Conservation (phyloP, 2,113 vertebrate genomes). For the Aepyceros melampus region DNA sequence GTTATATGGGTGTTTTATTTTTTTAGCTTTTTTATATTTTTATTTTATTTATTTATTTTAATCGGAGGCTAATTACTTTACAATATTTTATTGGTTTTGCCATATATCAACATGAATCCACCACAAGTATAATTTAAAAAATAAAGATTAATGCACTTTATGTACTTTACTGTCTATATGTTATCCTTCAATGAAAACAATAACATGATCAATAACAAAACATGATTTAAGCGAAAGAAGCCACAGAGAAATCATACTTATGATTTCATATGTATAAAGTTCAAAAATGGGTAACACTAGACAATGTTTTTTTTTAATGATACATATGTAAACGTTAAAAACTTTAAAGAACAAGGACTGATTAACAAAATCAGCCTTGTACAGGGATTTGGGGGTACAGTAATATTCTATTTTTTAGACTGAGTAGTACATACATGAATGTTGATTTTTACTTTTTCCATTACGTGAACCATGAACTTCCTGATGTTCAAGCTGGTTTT, state of each 20-base stretch:
- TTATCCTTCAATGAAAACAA: not conserved
- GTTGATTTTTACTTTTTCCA: not conserved
- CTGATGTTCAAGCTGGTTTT: too few relatives aligned
- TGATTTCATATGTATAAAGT: not conserved
- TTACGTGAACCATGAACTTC: not conserved
- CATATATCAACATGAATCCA: too few relatives aligned
- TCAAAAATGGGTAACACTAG: not conserved
- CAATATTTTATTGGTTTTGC: too few relatives aligned
- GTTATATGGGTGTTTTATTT: not conserved
- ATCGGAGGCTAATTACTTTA: too few relatives aligned
- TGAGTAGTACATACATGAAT: not conserved
- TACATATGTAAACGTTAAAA: not conserved
- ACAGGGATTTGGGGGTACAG: not conserved
- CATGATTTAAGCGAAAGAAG: not conserved
- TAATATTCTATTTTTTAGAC: not conserved
- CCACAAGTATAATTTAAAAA: not conserved
- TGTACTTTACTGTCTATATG: not conserved
- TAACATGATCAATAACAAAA: not conserved
- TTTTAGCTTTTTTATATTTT: too few relatives aligned
- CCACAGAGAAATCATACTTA: not conserved
- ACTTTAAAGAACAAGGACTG: not conserved
- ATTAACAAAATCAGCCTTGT: not conserved
- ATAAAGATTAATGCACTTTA: not conserved
- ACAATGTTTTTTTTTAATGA: not conserved
- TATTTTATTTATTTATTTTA: too few relatives aligned